These are phyloP conservation scores for Petrolisthes manimaculis DNA, from an alignment of 2,888 invertebrate genomes.

Conservation along the genomic window DNA sequence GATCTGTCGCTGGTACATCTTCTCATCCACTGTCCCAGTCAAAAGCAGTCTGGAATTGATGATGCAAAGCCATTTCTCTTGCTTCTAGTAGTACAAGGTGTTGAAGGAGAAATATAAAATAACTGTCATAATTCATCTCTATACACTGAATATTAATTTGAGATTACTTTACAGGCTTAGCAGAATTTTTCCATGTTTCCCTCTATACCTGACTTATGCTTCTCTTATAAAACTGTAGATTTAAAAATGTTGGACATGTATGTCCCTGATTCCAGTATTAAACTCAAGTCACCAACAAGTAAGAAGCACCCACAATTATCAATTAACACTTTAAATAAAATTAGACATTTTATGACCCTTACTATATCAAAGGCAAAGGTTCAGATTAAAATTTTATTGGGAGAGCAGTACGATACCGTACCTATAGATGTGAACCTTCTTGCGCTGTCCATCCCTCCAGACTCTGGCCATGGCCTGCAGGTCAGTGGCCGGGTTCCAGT, in stretches of 20 bases:
- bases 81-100: neutral
- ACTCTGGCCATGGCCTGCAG: constrained; percentile 76
- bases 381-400: neutral
- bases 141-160: too few relatives aligned
- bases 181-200: too few relatives aligned
- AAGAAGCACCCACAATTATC: neutral
- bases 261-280: too few relatives aligned
- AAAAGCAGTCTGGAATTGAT: constrained; percentile 68
- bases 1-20: constrained; percentile 79
- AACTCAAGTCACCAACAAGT: neutral
- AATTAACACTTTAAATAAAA: neutral
- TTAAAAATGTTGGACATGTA: too few relatives aligned
- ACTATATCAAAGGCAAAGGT: neutral
- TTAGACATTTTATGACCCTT: neutral
- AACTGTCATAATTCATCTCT: neutral
- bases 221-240: too few relatives aligned
- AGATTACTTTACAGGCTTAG: too few relatives aligned
- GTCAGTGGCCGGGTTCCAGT: constrained; percentile 83
- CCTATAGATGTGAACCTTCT: constrained; percentile 77
- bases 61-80: too few relatives aligned
- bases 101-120: neutral
- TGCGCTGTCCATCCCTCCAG: constrained; percentile 80
- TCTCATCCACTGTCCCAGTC: constrained; percentile 79
- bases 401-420: constrained; percentile 58
- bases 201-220: too few relatives aligned